Percentiles rank a stretch among this genome's conserved stretches.
phyloP scores from a whole-genome alignment of 2,888 invertebrate species.

The Andrena chrysosceles region DNA sequence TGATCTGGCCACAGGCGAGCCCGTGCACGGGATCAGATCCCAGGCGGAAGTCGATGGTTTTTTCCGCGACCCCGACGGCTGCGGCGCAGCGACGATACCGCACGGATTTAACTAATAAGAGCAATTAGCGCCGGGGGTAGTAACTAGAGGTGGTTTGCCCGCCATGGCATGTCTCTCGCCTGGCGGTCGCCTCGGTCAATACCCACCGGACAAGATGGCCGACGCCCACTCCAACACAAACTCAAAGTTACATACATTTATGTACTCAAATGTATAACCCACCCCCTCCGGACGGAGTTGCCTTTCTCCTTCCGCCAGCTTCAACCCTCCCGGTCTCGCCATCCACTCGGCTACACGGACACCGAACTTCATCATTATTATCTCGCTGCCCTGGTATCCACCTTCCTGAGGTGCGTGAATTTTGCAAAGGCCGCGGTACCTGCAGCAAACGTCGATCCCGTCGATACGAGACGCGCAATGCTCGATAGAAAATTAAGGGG shows the following conservation, averaged over 20 bases:
- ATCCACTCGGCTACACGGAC: constrained; percentile 83
- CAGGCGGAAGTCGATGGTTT: constrained; percentile 16
- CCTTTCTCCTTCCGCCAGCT: constrained; percentile 79
- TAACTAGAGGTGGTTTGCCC: constrained; percentile 81
- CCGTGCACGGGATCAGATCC: constrained; percentile 10
- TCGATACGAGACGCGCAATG: constrained; percentile 2
- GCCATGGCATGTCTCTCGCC: constrained; percentile 81
- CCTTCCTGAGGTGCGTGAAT: constrained; percentile 65
- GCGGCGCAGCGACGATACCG: constrained; percentile 51
- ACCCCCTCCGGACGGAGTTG: constrained; percentile 80
- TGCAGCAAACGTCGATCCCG: constrained; percentile 28
- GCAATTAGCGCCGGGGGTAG: constrained; percentile 82
- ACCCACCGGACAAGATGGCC: constrained; percentile 85
- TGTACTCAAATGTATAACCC: constrained; percentile 85
- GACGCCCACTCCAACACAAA: constrained; percentile 85
- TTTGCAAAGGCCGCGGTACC: constrained; percentile 65
- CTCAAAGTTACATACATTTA: constrained; percentile 85
- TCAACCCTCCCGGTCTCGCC: constrained; percentile 78
- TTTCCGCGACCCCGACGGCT: constrained; percentile 26
- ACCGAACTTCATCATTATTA: constrained; percentile 84
- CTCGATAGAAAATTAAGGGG: neutral
- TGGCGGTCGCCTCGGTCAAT: constrained; percentile 84
- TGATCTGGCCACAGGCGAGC: neutral
- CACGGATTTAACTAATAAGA: constrained; percentile 80
- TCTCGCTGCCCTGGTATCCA: constrained; percentile 76